Evolutionary conservation across 2,888 invertebrate species (phyloP).

Genomic region (Amphipoea oculea): DNA sequence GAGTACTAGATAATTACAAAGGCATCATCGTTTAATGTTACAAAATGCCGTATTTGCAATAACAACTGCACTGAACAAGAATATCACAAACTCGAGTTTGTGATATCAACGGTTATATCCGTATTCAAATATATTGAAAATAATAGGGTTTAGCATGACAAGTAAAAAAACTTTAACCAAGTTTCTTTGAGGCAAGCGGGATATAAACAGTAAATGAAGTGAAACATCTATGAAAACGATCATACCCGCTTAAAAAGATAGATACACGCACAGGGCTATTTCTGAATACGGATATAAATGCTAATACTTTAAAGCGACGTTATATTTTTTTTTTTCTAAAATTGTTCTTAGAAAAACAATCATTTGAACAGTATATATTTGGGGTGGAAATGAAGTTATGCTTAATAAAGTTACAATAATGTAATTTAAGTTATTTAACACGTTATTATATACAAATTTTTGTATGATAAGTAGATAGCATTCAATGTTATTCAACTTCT

Average conservation of each 20-base stretch:
- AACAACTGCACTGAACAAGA: slow-evolving; percentile 32
- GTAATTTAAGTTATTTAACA: slow-evolving; percentile 83
- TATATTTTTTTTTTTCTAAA: slow-evolving; percentile 43
- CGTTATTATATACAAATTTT: slow-evolving; percentile 79
- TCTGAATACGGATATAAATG: slow-evolving; percentile 38
- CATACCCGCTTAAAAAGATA: slow-evolving; percentile 1
- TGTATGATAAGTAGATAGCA: slow-evolving; percentile 89
- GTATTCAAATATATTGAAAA: slow-evolving; percentile 35
- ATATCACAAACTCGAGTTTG: slow-evolving; percentile 27
- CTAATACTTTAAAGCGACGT: slow-evolving; percentile 35
- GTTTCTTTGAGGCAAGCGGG: neutral
- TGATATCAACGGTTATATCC: slow-evolving; percentile 12
- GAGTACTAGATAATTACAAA: slow-evolving; percentile 14
- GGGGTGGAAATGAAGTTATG: slow-evolving; percentile 66
- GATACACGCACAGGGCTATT: slow-evolving; percentile 48
- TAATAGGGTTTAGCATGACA: slow-evolving; percentile 10
- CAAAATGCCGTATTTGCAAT: slow-evolving; percentile 27
- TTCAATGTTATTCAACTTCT: slow-evolving; percentile 75
- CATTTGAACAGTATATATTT: slow-evolving; percentile 55
- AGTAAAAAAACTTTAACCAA: neutral
- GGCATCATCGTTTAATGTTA: slow-evolving; percentile 9
- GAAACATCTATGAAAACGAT: neutral
- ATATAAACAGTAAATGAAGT: neutral
- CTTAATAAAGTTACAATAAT: slow-evolving; percentile 74
- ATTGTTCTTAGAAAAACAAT: slow-evolving; percentile 46